Evolutionary conservation across 2,113 vertebrate species (phyloP).

Genomic region (Chaetorhynchus papuensis): DNA sequence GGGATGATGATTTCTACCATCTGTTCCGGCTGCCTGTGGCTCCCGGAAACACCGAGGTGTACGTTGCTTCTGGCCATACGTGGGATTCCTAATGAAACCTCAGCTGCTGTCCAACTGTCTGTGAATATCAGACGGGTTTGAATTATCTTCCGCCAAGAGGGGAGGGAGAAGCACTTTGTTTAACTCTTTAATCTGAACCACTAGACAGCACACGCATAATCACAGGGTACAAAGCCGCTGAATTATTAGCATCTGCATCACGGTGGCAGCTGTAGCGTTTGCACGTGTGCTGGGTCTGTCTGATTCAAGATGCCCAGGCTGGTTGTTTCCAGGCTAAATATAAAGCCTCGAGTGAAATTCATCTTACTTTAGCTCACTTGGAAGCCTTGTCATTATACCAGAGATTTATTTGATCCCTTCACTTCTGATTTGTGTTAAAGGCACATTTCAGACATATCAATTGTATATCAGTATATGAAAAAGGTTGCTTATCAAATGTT

Average conservation of each 20-base stretch:
- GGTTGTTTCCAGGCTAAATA: conserved; percentile 47
- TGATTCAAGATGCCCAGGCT: neutral
- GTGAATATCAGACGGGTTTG: conserved; percentile 4
- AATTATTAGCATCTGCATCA: conserved; percentile 39
- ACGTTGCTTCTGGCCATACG: conserved; percentile 61
- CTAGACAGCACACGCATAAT: conserved; percentile 14
- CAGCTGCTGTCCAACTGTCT: conserved; percentile 51
- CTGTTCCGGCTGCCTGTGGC: conserved; percentile 61
- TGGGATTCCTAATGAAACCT: conserved; percentile 67
- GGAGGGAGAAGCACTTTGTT: conserved; percentile 7
- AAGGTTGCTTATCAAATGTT: neutral
- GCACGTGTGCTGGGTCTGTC: neutral
- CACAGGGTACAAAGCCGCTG: conserved; percentile 7
- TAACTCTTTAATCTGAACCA: conserved; percentile 52
- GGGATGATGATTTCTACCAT: conserved; percentile 71
- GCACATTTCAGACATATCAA: neutral
- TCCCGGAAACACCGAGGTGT: conserved; percentile 62
- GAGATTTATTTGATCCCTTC: neutral
- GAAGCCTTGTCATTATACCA: neutral
- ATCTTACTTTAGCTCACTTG: neutral
- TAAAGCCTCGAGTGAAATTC: neutral
- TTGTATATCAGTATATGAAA: neutral
- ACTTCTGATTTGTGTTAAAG: neutral
- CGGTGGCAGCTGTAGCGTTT: neutral
- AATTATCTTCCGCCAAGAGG: neutral